A percentile compares a stretch with the other conserved stretches of the same genome.
phyloP scores from a whole-genome alignment of 2,888 invertebrate species.

The Agrypnus murinus region DNA sequence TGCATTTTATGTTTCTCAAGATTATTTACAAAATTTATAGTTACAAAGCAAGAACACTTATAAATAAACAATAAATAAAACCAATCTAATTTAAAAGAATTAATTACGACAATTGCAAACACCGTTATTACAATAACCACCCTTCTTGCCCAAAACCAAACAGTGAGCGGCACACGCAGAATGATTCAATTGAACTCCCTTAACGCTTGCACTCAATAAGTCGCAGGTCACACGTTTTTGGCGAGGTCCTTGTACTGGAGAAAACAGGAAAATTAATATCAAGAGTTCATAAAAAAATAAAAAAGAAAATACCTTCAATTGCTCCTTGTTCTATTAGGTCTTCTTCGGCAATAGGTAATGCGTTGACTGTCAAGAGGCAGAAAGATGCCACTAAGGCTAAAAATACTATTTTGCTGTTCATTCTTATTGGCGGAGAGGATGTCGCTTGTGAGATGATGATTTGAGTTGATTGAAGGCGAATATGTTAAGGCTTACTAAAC shows the following conservation, averaged over 20 bases:
- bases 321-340: no score
- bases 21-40: no score
- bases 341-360: background rate
- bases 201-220: conserved; percentile 15
- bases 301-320: background rate
- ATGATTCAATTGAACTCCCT: background rate
- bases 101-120: conserved; percentile 11
- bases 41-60: no score
- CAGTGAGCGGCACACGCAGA: conserved; percentile 13
- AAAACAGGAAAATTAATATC: no score
- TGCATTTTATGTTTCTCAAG: no score
- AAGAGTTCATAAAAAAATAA: no score
- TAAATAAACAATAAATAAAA: no score
- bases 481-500: no score
- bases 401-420: conserved; percentile 1
- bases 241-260: background rate
- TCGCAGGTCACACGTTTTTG: conserved; percentile 15
- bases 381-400: conserved; percentile 11
- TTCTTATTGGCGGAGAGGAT: no score
- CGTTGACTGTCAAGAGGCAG: background rate
- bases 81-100: background rate
- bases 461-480: no score
- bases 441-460: no score
- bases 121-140: conserved; percentile 11
- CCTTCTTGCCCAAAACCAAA: background rate